These are phyloP conservation scores for Metopolophium dirhodum DNA, from an alignment of 1,140 invertebrate genomes.

Conservation along the genomic window DNA sequence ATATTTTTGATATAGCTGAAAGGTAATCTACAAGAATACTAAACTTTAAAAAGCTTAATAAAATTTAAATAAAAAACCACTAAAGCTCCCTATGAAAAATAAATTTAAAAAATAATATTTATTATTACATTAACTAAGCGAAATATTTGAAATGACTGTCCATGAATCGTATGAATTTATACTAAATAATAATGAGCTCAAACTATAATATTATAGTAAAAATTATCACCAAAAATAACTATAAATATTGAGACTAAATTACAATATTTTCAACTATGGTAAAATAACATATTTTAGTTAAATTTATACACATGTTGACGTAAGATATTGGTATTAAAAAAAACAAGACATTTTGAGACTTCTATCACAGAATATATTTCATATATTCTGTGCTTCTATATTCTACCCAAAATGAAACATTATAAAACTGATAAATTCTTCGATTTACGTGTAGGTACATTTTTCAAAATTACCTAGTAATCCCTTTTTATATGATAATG, in stretches of 20 bases:
- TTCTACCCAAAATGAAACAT: background rate
- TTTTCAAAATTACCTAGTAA: background rate
- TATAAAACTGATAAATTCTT: background rate
- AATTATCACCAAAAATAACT: background rate
- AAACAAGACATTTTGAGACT: too few species aligned
- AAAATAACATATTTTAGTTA: background rate
- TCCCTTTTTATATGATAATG: background rate
- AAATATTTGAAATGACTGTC: background rate
- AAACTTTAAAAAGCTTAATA: conserved; percentile 2
- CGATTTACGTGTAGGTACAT: background rate
- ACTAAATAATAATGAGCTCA: background rate
- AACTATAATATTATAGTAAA: background rate
- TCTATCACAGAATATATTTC: too few species aligned
- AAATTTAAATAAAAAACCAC: background rate
- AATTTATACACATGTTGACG: background rate
- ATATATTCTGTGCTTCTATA: too few species aligned
- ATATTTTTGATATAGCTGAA: background rate
- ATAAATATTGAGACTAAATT: background rate
- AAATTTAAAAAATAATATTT: background rate
- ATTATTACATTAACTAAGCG: background rate
- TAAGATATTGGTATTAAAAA: too few species aligned
- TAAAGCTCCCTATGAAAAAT: background rate
- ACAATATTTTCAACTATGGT: background rate
- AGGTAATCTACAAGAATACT: background rate
- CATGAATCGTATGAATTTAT: background rate